Evolutionary conservation across 2,888 invertebrate genomes (phyloP).

Genomic region (Ichneumoninae sp.): DNA sequence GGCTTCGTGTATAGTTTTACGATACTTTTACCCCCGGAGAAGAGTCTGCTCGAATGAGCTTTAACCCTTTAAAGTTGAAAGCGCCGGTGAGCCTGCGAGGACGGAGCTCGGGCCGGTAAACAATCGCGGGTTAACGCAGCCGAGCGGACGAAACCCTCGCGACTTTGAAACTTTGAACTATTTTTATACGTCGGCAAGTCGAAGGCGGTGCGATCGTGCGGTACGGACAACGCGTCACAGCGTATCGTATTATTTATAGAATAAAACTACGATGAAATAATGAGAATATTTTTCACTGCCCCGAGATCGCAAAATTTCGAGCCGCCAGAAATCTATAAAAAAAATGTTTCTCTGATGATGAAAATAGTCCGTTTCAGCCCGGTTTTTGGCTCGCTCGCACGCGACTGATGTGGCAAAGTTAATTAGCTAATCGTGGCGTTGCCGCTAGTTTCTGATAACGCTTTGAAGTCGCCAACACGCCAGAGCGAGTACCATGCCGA

Average conservation of each 20-base stretch:
- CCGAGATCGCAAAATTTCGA: too few relatives aligned
- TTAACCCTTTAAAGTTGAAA: constrained; percentile 12
- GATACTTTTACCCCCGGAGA: neutral
- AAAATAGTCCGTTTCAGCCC: too few relatives aligned
- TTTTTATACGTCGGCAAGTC: neutral
- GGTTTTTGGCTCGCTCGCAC: neutral
- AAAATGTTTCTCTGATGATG: too few relatives aligned
- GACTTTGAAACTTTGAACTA: neutral
- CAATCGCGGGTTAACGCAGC: neutral
- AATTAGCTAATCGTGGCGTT: neutral
- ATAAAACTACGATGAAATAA: too few relatives aligned
- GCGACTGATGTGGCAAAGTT: neutral
- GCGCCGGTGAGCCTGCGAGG: neutral
- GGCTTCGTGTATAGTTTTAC: constrained; percentile 12
- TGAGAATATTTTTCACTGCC: too few relatives aligned
- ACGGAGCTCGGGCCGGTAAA: neutral
- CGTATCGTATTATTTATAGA: too few relatives aligned
- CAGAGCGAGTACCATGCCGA: constrained; percentile 7
- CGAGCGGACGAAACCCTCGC: neutral
- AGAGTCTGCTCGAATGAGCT: neutral
- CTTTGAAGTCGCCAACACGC: constrained; percentile 12
- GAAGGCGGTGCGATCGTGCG: neutral
- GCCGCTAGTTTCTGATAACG: neutral
- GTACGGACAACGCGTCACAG: neutral
- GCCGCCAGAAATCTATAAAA: too few relatives aligned